phyloP scores from a whole-genome alignment of 2,888 invertebrate genomes.

The Oligia strigilis region DNA sequence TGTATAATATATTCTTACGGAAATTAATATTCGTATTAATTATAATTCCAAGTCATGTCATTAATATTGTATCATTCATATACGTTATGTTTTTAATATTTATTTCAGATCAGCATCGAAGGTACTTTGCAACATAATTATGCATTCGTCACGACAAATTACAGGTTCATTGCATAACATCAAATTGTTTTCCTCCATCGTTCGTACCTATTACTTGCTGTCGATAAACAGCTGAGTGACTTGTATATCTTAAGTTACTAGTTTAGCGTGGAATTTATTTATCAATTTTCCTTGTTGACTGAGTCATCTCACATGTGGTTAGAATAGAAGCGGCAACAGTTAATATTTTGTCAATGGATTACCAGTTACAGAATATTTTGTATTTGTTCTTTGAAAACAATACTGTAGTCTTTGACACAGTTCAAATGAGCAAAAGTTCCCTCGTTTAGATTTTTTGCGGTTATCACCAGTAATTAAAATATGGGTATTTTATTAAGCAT shows the following conservation, averaged over 20 bases:
- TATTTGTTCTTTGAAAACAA: neutral
- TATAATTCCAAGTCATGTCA: neutral
- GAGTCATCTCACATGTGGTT: neutral
- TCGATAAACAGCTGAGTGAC: slow-evolving; percentile 15
- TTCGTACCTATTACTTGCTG: slow-evolving; percentile 7
- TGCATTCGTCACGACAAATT: neutral
- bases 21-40: slow-evolving; percentile 20
- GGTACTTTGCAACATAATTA: neutral
- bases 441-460: neutral
- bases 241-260: neutral
- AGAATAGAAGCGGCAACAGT: neutral
- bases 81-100: neutral
- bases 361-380: neutral
- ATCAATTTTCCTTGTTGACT: slow-evolving; percentile 17
- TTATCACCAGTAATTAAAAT: slow-evolving; percentile 1
- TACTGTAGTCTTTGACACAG: neutral
- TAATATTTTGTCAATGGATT: neutral
- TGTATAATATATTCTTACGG: neutral
- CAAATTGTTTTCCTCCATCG: slow-evolving; percentile 15
- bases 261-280: neutral
- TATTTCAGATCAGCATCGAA: neutral
- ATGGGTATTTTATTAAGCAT: neutral
- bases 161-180: slow-evolving; percentile 29
- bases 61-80: slow-evolving; percentile 22
- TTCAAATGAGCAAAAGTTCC: neutral